These are phyloP conservation scores for Julus scanicus DNA, from an alignment of 2,888 invertebrate genomes.

Conservation along the genomic window DNA sequence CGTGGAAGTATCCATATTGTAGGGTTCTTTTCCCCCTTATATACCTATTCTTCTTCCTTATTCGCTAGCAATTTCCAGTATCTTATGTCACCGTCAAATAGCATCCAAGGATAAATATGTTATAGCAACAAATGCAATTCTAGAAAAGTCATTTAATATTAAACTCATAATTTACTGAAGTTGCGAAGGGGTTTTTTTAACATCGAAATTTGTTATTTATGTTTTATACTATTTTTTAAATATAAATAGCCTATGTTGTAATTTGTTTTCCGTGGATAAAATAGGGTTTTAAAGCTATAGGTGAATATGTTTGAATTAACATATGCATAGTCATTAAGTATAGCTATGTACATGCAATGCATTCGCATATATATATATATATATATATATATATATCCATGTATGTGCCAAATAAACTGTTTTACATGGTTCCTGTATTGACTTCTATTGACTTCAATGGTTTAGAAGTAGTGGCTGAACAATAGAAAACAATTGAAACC, in stretches of 20 bases:
- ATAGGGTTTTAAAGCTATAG: too few species aligned
- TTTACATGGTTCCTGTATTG: too few species aligned
- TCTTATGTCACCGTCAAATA: slow-evolving; percentile 6
- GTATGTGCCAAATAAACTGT: too few species aligned
- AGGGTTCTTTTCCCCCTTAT: neutral
- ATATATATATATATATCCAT: too few species aligned
- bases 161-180: slow-evolving; percentile 31
- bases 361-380: too few species aligned
- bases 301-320: too few species aligned
- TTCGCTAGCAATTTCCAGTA: neutral
- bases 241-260: neutral
- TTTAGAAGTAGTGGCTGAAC: too few species aligned
- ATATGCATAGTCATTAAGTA: too few species aligned
- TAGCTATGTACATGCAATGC: too few species aligned
- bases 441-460: too few species aligned
- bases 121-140: neutral
- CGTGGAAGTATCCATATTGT: neutral
- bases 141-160: slow-evolving; percentile 20
- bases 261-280: too few species aligned
- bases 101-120: slow-evolving; percentile 15
- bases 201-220: neutral
- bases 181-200: neutral
- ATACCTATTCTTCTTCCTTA: neutral
- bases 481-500: too few species aligned
- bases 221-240: neutral